A percentile compares a stretch with the other conserved stretches of the same genome.
Evolutionary conservation across 1,140 invertebrate genomes (phyloP).

Genomic region (Bombus affinis): DNA sequence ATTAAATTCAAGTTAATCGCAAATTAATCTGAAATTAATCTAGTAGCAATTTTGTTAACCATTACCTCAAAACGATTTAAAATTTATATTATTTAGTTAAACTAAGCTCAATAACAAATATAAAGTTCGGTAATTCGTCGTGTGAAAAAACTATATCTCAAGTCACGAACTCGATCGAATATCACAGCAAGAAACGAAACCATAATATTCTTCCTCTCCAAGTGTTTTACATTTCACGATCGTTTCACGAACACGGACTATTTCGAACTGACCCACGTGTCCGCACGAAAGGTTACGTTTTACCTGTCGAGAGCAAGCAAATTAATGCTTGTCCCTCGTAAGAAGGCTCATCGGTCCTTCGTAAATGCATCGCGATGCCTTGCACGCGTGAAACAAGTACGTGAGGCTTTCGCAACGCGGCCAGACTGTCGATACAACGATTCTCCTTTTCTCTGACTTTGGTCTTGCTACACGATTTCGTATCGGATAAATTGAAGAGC

Average conservation of each 20-base stretch:
- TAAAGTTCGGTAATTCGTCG: not conserved
- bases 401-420: constrained; percentile 61
- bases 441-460: constrained; percentile 49
- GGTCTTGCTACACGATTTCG: constrained; percentile 14
- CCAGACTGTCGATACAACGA: constrained; percentile 60
- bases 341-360: constrained; percentile 45
- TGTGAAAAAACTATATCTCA: not conserved
- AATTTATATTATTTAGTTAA: no score
- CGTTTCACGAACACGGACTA: not conserved
- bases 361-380: constrained; percentile 58
- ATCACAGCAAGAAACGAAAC: not conserved
- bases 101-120: not conserved
- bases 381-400: constrained; percentile 64
- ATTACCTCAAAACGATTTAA: no score
- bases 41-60: no score
- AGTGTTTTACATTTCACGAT: not conserved
- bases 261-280: constrained; percentile 13
- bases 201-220: no score
- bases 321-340: constrained; percentile 46
- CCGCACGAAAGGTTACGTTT: not conserved
- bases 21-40: no score
- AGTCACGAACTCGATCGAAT: not conserved
- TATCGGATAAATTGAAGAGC: constrained; percentile 10
- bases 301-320: constrained; percentile 51
- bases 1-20: no score